A percentile compares a stretch with the other conserved stretches of the same genome.
Conservation (phyloP, 2,113 vertebrate species). For the Murina feae region DNA sequence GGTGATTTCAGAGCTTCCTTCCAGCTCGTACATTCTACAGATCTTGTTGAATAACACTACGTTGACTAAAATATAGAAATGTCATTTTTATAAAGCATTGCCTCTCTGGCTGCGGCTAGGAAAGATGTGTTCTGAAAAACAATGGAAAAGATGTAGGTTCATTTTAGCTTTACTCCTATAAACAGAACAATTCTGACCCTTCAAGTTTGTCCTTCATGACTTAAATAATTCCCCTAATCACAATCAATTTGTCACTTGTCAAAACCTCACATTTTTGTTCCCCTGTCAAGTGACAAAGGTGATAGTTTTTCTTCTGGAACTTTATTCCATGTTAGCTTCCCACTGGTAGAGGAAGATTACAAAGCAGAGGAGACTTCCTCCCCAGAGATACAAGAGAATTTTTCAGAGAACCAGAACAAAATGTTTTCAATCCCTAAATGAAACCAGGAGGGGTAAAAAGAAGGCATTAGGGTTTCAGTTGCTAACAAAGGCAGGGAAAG, state of each 20-base stretch:
- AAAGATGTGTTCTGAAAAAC: conserved; percentile 75
- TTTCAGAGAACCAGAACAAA: conserved; percentile 32
- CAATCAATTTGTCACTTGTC: conserved; percentile 6
- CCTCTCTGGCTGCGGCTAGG: conserved; percentile 74
- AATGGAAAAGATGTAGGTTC: conserved; percentile 76
- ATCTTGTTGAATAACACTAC: conserved; percentile 79
- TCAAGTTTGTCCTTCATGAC: background rate
- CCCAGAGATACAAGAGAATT: background rate
- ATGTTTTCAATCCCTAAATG: conserved; percentile 31
- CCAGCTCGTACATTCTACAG: background rate
- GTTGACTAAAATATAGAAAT: conserved; percentile 78
- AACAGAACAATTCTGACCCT: background rate
- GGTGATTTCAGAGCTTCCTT: background rate
- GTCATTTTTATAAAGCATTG: conserved; percentile 73
- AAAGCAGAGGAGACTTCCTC: background rate
- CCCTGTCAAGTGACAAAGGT: background rate
- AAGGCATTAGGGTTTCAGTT: conserved; percentile 27
- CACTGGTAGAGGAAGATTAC: background rate
- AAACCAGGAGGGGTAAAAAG: background rate
- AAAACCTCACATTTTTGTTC: background rate
- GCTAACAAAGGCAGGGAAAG: conserved; percentile 33
- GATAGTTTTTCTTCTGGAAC: background rate
- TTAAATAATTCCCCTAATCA: conserved; percentile 36
- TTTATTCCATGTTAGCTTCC: conserved; percentile 3
- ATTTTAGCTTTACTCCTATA: background rate